These are phyloP conservation scores for Garra rufa DNA, from an alignment of 2,113 vertebrate genomes.

Conservation along the genomic window DNA sequence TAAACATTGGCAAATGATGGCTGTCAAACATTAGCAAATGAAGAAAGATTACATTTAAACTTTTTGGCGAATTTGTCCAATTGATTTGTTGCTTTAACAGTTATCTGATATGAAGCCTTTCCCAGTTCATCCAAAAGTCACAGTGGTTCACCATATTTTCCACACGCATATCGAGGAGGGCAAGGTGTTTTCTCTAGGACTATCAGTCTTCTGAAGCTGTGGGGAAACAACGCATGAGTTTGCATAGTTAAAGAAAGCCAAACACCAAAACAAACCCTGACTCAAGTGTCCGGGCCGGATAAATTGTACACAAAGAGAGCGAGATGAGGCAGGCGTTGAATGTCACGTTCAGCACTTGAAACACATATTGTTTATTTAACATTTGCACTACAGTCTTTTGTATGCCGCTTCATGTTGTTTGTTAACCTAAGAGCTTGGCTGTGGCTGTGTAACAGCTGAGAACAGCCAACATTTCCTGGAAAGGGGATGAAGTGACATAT, in stretches of 20 bases:
- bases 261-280: constrained; percentile 47
- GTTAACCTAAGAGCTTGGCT: constrained; percentile 28
- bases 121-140: constrained; percentile 29
- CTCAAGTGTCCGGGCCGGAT: neutral
- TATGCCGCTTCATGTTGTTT: constrained; percentile 38
- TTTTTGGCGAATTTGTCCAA: neutral
- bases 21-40: neutral
- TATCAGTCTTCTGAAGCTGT: constrained; percentile 7
- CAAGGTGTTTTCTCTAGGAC: constrained; percentile 1
- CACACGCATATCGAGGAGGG: constrained; percentile 24
- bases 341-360: constrained; percentile 15
- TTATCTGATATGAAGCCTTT: constrained; percentile 5
- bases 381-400: constrained; percentile 24
- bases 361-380: constrained; percentile 28
- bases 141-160: constrained; percentile 35
- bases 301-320: constrained; percentile 9
- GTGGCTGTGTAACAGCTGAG: constrained; percentile 37
- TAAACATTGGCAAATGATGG: neutral
- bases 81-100: constrained; percentile 12
- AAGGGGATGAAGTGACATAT: constrained; percentile 47
- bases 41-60: constrained; percentile 1
- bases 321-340: constrained; percentile 32
- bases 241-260: constrained; percentile 58
- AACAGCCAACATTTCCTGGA: constrained; percentile 49
- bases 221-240: constrained; percentile 31